Base-by-base conservation (phyloP, 2,113 vertebrate species). In the Psammodynastes pulverulentus region DNA sequence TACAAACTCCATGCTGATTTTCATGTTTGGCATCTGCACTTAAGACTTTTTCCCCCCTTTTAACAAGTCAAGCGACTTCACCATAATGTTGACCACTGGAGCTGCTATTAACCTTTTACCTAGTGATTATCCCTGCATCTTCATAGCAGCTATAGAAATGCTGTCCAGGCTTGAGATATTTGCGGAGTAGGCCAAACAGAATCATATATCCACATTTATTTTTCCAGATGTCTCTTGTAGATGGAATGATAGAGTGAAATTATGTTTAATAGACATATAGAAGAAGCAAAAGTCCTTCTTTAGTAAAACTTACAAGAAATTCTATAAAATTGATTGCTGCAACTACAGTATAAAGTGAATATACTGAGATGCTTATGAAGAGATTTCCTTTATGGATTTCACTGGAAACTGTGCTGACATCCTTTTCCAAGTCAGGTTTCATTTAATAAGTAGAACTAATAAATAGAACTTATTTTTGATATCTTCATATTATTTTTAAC, bases 41-140 rank as follows among this genome's bases (percentile, higher is more conserved):
- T 10, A 4, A 58, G 43, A 34, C 19, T 46, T 43, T 23, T 56
- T 87, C 92, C 1, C 4, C 94, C 6, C 67, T 39, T 94, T 89
- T 54, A 94, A 62, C 90, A 43, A 29, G 88, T 91, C 67, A 4
- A 0, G 0, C 9, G 85, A 91, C 43, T 93, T 53, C 45, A 13
- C 39, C 88, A 89, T 93, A 95, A 95, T 62, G 58, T 46, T 94
- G 92, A 94, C 79, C 43, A 17, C 79, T 0, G 5, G 84, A 94
- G 90, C 91, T 92, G 79, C 92, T 92, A 19, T 9, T 94, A 92
- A 97, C 94, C 92, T 96, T 97, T 97, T 52, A 72, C 96, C 95
- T 95, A 95, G 90, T 97, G 96, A 89, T 91, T 93, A 79, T 86
- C 84, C 94, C 93, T 92, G 29, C 23, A 48, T 23, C 48, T 85